Evolutionary conservation across 2,113 vertebrate genomes (phyloP), one percentile per base, ranked within the genome.

Genomic region (Lepus europaeus): DNA sequence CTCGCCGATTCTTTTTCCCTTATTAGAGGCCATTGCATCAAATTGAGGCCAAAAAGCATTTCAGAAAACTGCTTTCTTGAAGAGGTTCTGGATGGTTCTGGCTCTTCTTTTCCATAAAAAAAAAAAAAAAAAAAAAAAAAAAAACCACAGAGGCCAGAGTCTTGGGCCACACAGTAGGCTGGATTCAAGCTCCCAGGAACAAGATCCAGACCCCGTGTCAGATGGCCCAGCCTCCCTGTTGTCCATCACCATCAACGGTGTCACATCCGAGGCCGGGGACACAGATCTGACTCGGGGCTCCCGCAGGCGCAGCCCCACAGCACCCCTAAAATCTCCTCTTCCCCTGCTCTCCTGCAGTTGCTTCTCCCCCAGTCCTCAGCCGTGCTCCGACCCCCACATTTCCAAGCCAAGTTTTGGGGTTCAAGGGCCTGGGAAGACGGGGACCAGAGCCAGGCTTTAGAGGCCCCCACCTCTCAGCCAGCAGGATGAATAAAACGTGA

Each of bases 131-230:
- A 66, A 72, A 85, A 82, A 53, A 69, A 12, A 61, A 70, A 8
- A 31, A 13, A 39, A 33, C 85, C 59, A 61, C 45, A 36, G 78
- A 90, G 76, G 51, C 66, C 72, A 25, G 64, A 45, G 66, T 2
- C 84, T 64, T 4, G 49, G 93, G 91, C 93, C 93, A 92, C 93
- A 96, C 81, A 95, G 92, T 4, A 31, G 69, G 88, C 4, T 73
- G 6, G 33, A 31, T 12, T 4, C 23, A 6, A 17, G 90, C 59
- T 95, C 84, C 91, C 49, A 59, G 51, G 64, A 69, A 95, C 9
- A 3, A 74, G 77, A 66, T 39, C 68, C 70, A 93, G 90, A 80
- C 66, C 96, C 51, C 6, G 1, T 8, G 25, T 83, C 39, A 69
- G 83, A 78, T 20, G 81, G 63, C 2, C 7, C 1, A 29, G 29